Percentiles rank a stretch among this genome's conserved stretches.
These are phyloP conservation scores for Athrips mouffetella DNA, from an alignment of 2,888 invertebrate species.

Conservation along the genomic window DNA sequence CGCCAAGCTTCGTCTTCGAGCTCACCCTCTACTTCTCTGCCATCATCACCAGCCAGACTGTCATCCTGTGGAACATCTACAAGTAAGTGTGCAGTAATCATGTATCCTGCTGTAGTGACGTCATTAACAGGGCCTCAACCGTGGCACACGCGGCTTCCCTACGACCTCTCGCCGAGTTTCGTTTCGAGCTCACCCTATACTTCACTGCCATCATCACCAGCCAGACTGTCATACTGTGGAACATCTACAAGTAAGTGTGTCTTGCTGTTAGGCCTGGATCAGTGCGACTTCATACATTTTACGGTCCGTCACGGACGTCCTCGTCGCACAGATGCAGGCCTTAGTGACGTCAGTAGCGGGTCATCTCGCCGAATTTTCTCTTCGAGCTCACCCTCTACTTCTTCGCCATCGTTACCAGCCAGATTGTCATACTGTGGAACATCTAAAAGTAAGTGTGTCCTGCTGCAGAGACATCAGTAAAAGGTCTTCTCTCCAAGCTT, in stretches of 20 bases:
- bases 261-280: background rate
- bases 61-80: slow-evolving; percentile 95
- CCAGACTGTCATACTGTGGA: slow-evolving; percentile 75
- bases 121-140: slow-evolving; percentile 85
- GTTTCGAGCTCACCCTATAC: slow-evolving; percentile 92
- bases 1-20: slow-evolving; percentile 90
- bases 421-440: slow-evolving; percentile 94
- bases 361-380: slow-evolving; percentile 86
- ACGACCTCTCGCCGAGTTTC: slow-evolving; percentile 85
- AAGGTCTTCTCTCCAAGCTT: too few species aligned
- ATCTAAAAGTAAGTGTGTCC: slow-evolving; percentile 84
- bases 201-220: slow-evolving; percentile 90
- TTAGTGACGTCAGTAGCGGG: slow-evolving; percentile 82
- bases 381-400: slow-evolving; percentile 92
- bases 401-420: slow-evolving; percentile 89
- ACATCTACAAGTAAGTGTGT: background rate
- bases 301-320: too few species aligned
- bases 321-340: too few species aligned
- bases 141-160: slow-evolving; percentile 89
- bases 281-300: too few species aligned
- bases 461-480: too few species aligned
- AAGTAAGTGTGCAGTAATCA: slow-evolving; percentile 68
- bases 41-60: slow-evolving; percentile 90
- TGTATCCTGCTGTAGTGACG: too few species aligned
- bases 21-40: slow-evolving; percentile 90